Evolutionary conservation across 2,797 vertebrate species (phyloP).

Genomic region (Macropus fuliginosus): DNA sequence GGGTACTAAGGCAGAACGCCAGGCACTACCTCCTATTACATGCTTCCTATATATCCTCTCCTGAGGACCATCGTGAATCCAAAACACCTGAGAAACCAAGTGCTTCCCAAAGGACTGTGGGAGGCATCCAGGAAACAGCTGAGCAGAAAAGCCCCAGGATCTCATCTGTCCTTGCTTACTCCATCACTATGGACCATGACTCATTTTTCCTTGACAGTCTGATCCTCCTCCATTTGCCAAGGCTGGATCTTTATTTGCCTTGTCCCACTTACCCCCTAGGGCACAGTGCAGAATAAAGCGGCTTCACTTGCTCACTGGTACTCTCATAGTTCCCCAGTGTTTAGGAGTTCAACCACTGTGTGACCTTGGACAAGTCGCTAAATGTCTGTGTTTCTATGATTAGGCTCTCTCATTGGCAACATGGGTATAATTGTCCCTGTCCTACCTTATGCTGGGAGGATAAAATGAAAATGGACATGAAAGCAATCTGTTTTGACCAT

Average conservation of each 20-base stretch:
- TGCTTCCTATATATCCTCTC: constrained; percentile 28
- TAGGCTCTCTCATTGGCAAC: neutral
- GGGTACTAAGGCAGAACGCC: neutral
- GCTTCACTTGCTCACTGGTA: constrained; percentile 29
- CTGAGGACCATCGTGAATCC: constrained; percentile 35
- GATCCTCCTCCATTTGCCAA: constrained; percentile 54
- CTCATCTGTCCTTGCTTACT: constrained; percentile 15
- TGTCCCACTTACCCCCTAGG: constrained; percentile 1
- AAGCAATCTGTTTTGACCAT: constrained; percentile 22
- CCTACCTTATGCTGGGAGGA: constrained; percentile 1
- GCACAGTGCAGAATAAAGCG: constrained; percentile 54
- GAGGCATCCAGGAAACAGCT: constrained; percentile 46
- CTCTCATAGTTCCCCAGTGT: constrained; percentile 10
- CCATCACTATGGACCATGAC: constrained; percentile 21
- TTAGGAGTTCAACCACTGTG: neutral
- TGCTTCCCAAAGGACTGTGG: constrained; percentile 41
- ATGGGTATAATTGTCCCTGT: neutral
- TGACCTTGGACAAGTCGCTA: constrained; percentile 6
- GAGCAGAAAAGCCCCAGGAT: constrained; percentile 17
- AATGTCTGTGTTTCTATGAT: neutral
- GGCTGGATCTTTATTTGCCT: constrained; percentile 46
- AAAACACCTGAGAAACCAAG: constrained; percentile 38
- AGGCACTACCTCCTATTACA: neutral
- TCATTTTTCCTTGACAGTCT: constrained; percentile 56
- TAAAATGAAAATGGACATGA: neutral